Percentiles rank a stretch among this genome's conserved stretches.
phyloP scores from a whole-genome alignment of 2,113 vertebrate genomes.

The Chloropsis cyanopogon region DNA sequence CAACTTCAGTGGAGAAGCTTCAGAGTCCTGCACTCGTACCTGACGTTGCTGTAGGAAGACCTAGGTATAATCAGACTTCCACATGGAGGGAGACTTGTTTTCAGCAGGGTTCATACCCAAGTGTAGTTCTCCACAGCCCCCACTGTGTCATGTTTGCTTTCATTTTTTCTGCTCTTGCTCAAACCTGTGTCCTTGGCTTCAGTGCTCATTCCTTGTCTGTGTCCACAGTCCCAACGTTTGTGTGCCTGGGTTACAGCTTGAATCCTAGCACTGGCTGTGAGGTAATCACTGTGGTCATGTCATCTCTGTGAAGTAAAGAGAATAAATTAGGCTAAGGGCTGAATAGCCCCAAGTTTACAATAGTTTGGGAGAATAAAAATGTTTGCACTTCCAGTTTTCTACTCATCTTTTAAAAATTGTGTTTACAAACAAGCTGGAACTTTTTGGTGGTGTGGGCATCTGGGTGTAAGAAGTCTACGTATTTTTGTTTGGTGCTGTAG shows the following conservation, averaged over 20 bases:
- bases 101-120: not conserved
- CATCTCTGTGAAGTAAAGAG: not conserved
- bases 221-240: not conserved
- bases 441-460: not conserved
- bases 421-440: not conserved
- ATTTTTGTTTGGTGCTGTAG: not conserved
- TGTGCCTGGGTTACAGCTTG: not conserved
- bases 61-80: not conserved
- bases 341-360: not conserved
- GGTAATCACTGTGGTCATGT: not conserved
- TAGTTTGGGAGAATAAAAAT: not conserved
- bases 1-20: not conserved
- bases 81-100: not conserved
- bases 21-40: not conserved
- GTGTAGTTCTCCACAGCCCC: not conserved
- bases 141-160: not conserved
- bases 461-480: not conserved
- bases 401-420: not conserved
- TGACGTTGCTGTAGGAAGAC: not conserved
- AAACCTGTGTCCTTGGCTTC: not conserved
- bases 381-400: not conserved
- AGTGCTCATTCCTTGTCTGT: constrained; percentile 4
- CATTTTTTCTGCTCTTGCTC: not conserved
- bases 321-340: not conserved
- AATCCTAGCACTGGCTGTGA: not conserved